Evolutionary conservation across 1,140 invertebrate genomes (phyloP), one percentile per base, ranked within the genome.

Genomic region (Drosophila oshimai): DNA sequence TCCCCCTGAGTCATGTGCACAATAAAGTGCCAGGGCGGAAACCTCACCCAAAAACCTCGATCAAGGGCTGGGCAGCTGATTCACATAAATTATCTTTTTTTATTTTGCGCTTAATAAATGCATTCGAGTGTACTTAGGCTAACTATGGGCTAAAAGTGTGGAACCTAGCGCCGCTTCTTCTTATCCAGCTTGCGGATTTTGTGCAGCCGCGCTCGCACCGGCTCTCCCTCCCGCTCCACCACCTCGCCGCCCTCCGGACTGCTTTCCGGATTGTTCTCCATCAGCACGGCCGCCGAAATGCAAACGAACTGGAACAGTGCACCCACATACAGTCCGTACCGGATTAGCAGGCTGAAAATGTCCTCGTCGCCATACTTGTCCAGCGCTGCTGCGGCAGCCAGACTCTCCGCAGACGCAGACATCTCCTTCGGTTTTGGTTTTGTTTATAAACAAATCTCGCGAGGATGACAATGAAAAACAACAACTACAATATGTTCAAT

Each of bases 121-220:
- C 42, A 87, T 67, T 51, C 26, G 28, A 34, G 36, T 26, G 28
- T 49, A 31, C 33, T 64, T 64, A 65, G 6, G 33, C 41, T 65
- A 62, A 18, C 6, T 64, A 31, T 9, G 6, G 7, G 6, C 15
- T 64, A 47, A 3, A n/a, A 17, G 15, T 55, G 4, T 5, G 15
- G 17, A 20, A 55, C 26, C 60, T 89, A 90, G 47, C 89, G 89
- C 6, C 89, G 72, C 37, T 90, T 90, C 53, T 90, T 90, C 49
- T 90, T 90, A 44, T 90, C 89, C 36, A 84, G 64, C 34, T 90
- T 90, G 2, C 89, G 77, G 22, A 90, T 67, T 61, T 90, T 90
- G 37, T 90, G 89, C n/a, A 89, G 49, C 3, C 89, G 77, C 2
- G 86, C 42, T 28, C 61, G 47, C 6, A 64, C 58, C 39, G 60